phyloP scores from a whole-genome alignment of 2,797 vertebrate species.

The Enteromius argenteus region DNA sequence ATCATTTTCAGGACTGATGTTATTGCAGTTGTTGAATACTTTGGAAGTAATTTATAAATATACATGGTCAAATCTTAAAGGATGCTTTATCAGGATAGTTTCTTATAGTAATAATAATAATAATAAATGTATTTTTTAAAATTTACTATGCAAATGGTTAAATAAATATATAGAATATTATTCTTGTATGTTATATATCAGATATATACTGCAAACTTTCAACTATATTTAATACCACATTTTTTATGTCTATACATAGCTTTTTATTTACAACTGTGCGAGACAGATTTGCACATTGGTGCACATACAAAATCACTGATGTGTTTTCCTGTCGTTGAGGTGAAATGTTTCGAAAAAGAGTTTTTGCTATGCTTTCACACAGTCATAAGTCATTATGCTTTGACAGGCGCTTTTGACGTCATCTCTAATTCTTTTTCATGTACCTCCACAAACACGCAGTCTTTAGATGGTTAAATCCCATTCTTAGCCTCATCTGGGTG shows the following conservation, averaged over 20 bases:
- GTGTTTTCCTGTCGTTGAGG: neutral
- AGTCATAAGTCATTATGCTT: constrained; percentile 22
- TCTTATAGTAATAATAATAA: neutral
- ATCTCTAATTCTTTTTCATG: constrained; percentile 20
- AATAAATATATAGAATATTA: neutral
- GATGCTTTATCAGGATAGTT: neutral
- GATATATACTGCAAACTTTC: neutral
- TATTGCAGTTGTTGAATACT: neutral
- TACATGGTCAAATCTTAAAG: neutral
- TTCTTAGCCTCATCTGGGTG: constrained; percentile 44
- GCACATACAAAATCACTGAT: constrained; percentile 24
- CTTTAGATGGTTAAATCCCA: constrained; percentile 43
- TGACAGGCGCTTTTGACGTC: constrained; percentile 15
- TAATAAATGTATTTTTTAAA: too few relatives aligned
- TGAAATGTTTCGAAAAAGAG: constrained; percentile 26
- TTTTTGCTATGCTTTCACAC: constrained; percentile 27
- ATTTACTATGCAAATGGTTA: neutral
- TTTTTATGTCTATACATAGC: neutral
- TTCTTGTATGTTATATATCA: neutral
- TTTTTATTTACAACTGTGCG: neutral
- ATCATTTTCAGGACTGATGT: neutral
- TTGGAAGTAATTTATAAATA: neutral
- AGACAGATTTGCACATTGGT: neutral
- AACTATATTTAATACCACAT: neutral
- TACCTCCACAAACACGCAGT: neutral